Evolutionary conservation across 2,888 invertebrate species (phyloP).

Genomic region (Galeopsomyia nigrocyanea): DNA sequence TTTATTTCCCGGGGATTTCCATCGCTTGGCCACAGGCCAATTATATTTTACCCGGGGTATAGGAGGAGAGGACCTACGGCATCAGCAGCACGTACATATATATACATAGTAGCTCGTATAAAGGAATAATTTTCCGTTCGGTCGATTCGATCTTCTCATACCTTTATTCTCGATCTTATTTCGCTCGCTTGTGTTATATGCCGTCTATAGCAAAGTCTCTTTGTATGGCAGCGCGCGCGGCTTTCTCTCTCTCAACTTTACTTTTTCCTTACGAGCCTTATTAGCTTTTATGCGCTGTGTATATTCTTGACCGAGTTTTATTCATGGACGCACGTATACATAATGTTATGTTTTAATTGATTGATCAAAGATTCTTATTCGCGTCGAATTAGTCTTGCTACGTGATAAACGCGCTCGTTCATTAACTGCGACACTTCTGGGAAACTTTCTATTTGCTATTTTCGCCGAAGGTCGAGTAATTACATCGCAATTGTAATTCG

Average conservation of each 20-base stretch:
- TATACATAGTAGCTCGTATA: slow-evolving; percentile 11
- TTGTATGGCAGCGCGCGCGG: neutral
- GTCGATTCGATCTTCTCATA: slow-evolving; percentile 35
- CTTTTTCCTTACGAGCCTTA: slow-evolving; percentile 3
- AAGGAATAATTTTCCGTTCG: slow-evolving; percentile 44
- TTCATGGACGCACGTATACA: no score
- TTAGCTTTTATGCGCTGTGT: slow-evolving; percentile 23
- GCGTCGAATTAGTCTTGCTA: no score
- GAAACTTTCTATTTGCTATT: no score
- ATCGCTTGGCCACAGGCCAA: slow-evolving; percentile 47
- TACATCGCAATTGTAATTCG: no score
- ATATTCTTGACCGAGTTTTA: no score
- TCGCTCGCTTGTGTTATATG: neutral
- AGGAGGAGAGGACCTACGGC: slow-evolving; percentile 4
- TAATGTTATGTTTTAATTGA: no score
- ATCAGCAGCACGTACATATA: neutral
- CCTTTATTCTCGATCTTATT: neutral
- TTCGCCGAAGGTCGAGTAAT: no score
- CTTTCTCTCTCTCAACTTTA: neutral
- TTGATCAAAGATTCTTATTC: no score
- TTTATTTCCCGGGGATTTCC: slow-evolving; percentile 31
- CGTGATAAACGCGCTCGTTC: no score
- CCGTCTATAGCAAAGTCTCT: neutral
- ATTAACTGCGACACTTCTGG: no score
- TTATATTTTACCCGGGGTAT: slow-evolving; percentile 42